Base-by-base conservation (phyloP, 2,797 vertebrate species). In the Crenuchus spilurus region DNA sequence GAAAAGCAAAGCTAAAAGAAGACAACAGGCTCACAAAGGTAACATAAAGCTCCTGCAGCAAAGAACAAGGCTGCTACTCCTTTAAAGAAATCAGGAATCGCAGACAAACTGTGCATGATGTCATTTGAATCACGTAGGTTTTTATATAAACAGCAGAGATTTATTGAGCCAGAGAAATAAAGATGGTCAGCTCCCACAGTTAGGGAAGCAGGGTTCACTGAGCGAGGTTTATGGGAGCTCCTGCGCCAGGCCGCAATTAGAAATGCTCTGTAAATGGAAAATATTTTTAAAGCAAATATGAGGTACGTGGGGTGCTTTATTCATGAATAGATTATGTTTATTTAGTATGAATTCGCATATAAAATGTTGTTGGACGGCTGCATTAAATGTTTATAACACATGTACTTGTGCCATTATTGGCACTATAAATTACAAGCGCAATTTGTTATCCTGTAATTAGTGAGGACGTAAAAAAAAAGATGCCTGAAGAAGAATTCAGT, bases 381-480 rank as follows among this genome's bases (percentile, higher is more conserved):
- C 72, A 80, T 81, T 67, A 39, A 77, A 82, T 86, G 85, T 88
- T 86, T 89, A 70, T 55, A 49, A 81, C 76, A 86, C 88, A 89
- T 90, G 86, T 92, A 88, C 76, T 90, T 92, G 87, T 85, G 84
- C 84, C 87, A 86, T 90, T 88, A 91, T 87, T 91, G 89, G 87
- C 87, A 85, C 87, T 86, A 84, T 91, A 92, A 91, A 90, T 90
- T 88, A 88, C 82, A 78, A 84, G 85, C 85, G 80, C 85, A 91
- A 89, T 91, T 91, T 90, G 88, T 92, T 88, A 85, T 75, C 76
- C 84, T 87, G 87, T 88, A 90, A 88, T 92, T 90, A 84, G 84
- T 87, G 85, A 88, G 84, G 85, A 42, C 33, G 44, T 78, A 55
- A 65, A 81, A 65, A 81, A 65, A 61, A 52, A 84, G 85, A 88